Evolutionary conservation across 2,113 vertebrate genomes (phyloP), one percentile per base, ranked within the genome.

Genomic region (Pluvianellus socialis): DNA sequence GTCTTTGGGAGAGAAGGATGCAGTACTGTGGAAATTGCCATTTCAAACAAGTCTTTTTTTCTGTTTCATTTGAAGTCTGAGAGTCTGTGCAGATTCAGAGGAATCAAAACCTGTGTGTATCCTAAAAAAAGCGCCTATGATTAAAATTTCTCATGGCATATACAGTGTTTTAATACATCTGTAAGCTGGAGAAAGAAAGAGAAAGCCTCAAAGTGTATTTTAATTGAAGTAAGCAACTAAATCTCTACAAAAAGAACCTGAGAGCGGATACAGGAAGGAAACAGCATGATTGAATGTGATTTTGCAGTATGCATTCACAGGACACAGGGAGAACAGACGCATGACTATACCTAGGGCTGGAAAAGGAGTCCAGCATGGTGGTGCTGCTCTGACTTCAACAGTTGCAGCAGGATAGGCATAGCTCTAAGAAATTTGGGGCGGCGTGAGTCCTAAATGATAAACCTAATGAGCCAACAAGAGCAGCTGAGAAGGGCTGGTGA

Each of bases 1-100:
- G 23, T 50, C 49, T 50, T 50, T 50, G 22, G 22, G 49, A 50
- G 11, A 50, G 49, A 49, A 49, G 22, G 49, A 50, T 12, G 20
- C 45, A 45, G 0, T 70, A 33, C 18, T 0, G 1, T 22, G 17
- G 14, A 13, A 76, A 67, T 7, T 53, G 33, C 7, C 30, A 14
- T 80, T 75, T 84, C n/a, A 62, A 92, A 56, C 2, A 4, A 32
- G 5, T 52, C 18, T 27, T 61, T 45, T 22, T 79, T 70, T 50
- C n/a, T 79, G 7, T 38, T 71, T 75, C 35, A 55, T 16, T 40
- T 80, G 75, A 83, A 76, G 23, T 68, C 30, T 71, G 14, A 62
- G 62, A 42, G 6, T 87, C 33, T 76, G n/a, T 67, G 42, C 7
- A 49, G 49, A 92, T 88, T 88, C 38, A 67, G 47, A 80, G 26